A percentile compares a stretch with the other conserved stretches of the same genome.
These are phyloP conservation scores for Sminthurides aquaticus DNA, from an alignment of 2,888 invertebrate species.

Conservation along the genomic window DNA sequence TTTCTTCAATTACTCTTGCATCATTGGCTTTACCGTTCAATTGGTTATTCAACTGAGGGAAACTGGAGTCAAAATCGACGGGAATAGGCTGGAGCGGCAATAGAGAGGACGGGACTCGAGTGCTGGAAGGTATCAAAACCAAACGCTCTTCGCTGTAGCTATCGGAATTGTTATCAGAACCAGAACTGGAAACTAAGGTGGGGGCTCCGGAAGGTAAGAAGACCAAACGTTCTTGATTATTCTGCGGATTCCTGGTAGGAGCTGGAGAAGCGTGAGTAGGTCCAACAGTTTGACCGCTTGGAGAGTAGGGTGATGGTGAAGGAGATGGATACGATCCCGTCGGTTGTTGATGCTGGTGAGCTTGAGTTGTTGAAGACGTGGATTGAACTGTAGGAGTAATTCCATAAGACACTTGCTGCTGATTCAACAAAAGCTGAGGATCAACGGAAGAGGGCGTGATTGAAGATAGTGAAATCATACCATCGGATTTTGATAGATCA, in stretches of 20 bases:
- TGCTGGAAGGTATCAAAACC: slow-evolving; percentile 21
- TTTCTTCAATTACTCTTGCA: slow-evolving; percentile 23
- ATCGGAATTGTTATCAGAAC: neutral
- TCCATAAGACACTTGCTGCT: slow-evolving; percentile 18
- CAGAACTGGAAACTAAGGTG: neutral
- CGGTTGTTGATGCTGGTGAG: neutral
- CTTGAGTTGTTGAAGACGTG: neutral
- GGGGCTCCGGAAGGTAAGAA: slow-evolving; percentile 16
- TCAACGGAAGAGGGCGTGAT: slow-evolving; percentile 22
- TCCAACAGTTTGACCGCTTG: too few species aligned
- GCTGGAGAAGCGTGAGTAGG: too few species aligned
- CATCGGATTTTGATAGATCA: slow-evolving; percentile 29
- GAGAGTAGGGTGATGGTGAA: too few species aligned
- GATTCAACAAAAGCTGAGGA: neutral
- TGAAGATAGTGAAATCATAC: slow-evolving; percentile 11
- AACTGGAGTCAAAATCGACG: slow-evolving; percentile 13
- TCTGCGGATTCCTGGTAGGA: slow-evolving; percentile 7
- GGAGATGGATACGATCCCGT: too few species aligned
- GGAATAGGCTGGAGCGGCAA: slow-evolving; percentile 11
- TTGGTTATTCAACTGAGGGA: slow-evolving; percentile 16
- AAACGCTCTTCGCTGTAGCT: slow-evolving; percentile 19
- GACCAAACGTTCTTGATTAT: slow-evolving; percentile 16
- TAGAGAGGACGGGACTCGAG: slow-evolving; percentile 7
- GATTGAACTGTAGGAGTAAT: slow-evolving; percentile 32
- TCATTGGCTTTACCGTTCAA: slow-evolving; percentile 32